phyloP scores from a whole-genome alignment of 2,888 invertebrate species.

The Maniola hyperantus region DNA sequence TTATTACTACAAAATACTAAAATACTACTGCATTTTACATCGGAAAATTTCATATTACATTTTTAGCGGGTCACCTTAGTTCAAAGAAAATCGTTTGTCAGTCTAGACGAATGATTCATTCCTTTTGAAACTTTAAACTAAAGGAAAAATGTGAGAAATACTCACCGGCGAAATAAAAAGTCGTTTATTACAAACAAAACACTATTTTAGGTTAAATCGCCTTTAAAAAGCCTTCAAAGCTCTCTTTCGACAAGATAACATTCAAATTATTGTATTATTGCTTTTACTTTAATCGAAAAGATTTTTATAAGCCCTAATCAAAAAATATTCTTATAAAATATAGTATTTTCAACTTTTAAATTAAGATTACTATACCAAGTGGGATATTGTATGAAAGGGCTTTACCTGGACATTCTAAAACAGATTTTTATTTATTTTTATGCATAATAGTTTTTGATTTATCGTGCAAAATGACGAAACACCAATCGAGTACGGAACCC shows the following conservation, averaged over 20 bases:
- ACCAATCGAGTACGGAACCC: too few relatives aligned
- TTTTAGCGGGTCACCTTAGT: slow-evolving; percentile 18
- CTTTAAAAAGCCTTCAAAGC: not conserved
- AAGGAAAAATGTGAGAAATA: slow-evolving; percentile 9
- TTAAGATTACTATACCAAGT: too few relatives aligned
- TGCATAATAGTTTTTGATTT: too few relatives aligned
- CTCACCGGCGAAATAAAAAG: not conserved
- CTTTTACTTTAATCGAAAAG: not conserved
- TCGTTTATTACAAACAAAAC: not conserved
- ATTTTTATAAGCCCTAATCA: not conserved
- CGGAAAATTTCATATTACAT: slow-evolving; percentile 7
- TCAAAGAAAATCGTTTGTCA: slow-evolving; percentile 22
- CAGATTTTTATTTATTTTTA: too few relatives aligned
- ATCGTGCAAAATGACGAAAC: too few relatives aligned
- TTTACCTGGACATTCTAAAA: too few relatives aligned
- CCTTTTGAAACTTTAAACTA: slow-evolving; percentile 17
- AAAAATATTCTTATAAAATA: too few relatives aligned
- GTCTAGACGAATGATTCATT: slow-evolving; percentile 26
- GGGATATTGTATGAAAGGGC: too few relatives aligned
- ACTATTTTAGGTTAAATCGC: not conserved
- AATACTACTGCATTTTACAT: slow-evolving; percentile 5
- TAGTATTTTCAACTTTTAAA: too few relatives aligned
- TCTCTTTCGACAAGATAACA: not conserved
- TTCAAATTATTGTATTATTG: not conserved
- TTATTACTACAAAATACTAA: slow-evolving; percentile 2